Percentiles rank a stretch among this genome's conserved stretches.
Conservation (phyloP, 2,113 vertebrate species). For the Gnathonemus longibarbis region DNA sequence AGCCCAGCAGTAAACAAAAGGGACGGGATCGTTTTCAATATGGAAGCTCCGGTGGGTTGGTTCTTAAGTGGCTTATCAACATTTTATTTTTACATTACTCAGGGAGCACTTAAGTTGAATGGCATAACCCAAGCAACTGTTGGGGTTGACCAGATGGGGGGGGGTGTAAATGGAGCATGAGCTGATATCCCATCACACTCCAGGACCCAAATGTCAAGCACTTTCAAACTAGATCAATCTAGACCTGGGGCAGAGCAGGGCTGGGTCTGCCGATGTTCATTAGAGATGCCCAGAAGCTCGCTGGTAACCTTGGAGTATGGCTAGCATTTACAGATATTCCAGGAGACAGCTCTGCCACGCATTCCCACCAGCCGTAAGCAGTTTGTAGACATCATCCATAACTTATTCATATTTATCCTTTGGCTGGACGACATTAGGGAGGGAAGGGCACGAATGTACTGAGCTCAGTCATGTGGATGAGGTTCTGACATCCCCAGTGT, state of each 20-base stretch:
- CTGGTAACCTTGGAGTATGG: not conserved
- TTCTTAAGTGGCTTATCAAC: conserved; percentile 4
- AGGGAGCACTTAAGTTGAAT: not conserved
- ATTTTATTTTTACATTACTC: not conserved
- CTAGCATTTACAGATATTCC: not conserved
- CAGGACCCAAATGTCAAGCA: conserved; percentile 13
- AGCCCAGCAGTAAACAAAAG: not conserved
- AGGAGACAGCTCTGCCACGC: not conserved
- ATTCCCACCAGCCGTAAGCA: not conserved
- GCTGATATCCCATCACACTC: not conserved
- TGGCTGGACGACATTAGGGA: not conserved
- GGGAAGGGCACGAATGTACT: not conserved
- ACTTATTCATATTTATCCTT: not conserved
- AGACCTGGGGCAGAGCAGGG: not conserved
- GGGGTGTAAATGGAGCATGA: too few species aligned
- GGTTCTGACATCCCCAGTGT: not conserved
- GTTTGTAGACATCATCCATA: not conserved
- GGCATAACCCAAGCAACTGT: not conserved
- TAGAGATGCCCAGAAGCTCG: not conserved
- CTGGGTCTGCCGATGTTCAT: not conserved
- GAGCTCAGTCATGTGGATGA: not conserved
- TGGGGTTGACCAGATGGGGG: not conserved
- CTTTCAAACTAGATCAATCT: not conserved
- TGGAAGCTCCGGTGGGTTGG: not conserved
- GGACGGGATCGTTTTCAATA: not conserved